A percentile compares a stretch with the other conserved stretches of the same genome.
Conservation (phyloP, 2,888 invertebrate species). For the Tortrix viridana region DNA sequence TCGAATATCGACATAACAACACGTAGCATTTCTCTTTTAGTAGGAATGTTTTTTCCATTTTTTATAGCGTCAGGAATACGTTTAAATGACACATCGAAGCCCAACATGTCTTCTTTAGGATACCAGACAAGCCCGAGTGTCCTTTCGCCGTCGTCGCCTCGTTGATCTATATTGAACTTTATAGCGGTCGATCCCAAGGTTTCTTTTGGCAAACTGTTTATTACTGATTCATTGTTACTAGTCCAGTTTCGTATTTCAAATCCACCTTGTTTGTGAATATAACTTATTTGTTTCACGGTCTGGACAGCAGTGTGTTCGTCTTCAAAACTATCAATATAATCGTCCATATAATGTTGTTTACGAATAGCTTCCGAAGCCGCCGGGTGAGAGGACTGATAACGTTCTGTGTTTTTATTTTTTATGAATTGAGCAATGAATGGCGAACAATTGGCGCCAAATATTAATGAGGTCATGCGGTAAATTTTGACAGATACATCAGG, state of each 20-base stretch:
- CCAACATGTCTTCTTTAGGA: constrained; percentile 21
- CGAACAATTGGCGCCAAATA: constrained; percentile 37
- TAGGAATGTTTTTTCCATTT: constrained; percentile 26
- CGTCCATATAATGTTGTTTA: constrained; percentile 7
- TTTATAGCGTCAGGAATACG: constrained; percentile 12
- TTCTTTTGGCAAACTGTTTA: constrained; percentile 4
- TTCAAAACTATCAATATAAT: constrained; percentile 10
- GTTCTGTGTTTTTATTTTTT: constrained; percentile 40
- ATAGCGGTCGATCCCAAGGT: constrained; percentile 12
- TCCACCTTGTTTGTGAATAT: background rate
- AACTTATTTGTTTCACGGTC: background rate
- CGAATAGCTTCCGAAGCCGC: constrained; percentile 8
- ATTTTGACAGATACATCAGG: constrained; percentile 4
- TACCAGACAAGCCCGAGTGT: constrained; percentile 37
- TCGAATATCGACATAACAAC: constrained; percentile 40
- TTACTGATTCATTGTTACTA: background rate
- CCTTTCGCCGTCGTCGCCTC: constrained; percentile 28
- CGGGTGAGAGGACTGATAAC: constrained; percentile 22
- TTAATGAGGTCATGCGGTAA: constrained; percentile 32
- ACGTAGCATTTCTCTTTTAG: constrained; percentile 36
- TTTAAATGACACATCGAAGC: constrained; percentile 30
- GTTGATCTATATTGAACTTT: constrained; percentile 33
- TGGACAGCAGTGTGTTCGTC: constrained; percentile 5
- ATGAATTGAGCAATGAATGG: constrained; percentile 41
- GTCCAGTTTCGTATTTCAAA: background rate